Evolutionary conservation across 2,888 invertebrate species (phyloP), one percentile per base, ranked within the genome.

Genomic region (Machimus atricapillus): DNA sequence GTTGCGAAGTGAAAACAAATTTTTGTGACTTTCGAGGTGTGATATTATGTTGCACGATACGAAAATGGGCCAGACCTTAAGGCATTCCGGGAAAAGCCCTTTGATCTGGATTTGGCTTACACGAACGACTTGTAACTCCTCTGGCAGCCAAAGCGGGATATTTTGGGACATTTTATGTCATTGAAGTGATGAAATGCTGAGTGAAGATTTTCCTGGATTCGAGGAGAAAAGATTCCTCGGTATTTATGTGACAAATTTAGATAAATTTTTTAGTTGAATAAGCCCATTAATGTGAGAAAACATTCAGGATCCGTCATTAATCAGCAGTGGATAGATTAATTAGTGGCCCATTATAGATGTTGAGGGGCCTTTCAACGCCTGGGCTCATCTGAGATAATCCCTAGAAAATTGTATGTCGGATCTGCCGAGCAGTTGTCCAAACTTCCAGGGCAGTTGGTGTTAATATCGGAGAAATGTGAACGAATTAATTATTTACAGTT

Each of bases 111-210:
- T 78, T 78, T 78, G 23, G 40, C 78, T 40, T 37, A 78, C 43
- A 43, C 46, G 43, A 78, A 43, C 23, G 77, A 78, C n/a, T 43
- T 43, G 23, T 43, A 43, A 16, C 43, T 78, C 43, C 23, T 43
- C 23, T 23, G 66, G 19, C 40, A 23, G n/a, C 23, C n/a, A 76
- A 19, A 78, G 40, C 19, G 12, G 19, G 43, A 5, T 78, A 78
- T 78, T 78, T 78, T 78, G 19, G 78, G 78, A 78, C 19, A 9
- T 78, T 78, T 78, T 78, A 78, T 78, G 78, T 78, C 78, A 43
- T 14, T 43, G 78, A 46, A 40, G 78, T 78, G 40, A 78, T 78
- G 78, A 78, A 78, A 78, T 78, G 23, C 78, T 27, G 43, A 37
- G 78, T 23, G 3, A 12, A 43, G 78, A 78, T 78, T 78, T 78